phyloP scores from a whole-genome alignment of 2,888 invertebrate species.

The Gisinianus flammeolus region DNA sequence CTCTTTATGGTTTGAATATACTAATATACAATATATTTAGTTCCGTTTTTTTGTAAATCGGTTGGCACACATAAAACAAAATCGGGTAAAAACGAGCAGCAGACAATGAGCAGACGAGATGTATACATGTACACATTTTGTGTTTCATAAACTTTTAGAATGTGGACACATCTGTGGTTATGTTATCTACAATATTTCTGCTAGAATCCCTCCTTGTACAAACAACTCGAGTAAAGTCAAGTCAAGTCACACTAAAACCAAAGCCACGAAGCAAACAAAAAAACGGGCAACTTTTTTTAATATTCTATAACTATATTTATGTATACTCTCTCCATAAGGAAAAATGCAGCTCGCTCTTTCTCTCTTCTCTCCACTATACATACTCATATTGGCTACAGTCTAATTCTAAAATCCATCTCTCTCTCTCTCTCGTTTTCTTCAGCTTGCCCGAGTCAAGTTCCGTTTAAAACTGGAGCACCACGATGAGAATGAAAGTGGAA shows the following conservation, averaged over 20 bases:
- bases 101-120: no score
- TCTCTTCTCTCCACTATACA: background rate
- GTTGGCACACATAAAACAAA: no score
- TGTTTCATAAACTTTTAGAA: background rate
- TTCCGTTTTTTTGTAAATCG: no score
- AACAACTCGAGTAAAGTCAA: background rate
- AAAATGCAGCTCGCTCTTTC: background rate
- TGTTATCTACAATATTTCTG: no score
- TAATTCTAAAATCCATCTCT: no score
- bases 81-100: no score
- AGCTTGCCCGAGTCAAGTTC: no score
- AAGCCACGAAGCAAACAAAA: background rate
- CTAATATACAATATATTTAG: no score
- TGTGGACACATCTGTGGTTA: no score
- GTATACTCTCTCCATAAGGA: background rate
- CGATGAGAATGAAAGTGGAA: background rate
- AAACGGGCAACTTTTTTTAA: background rate
- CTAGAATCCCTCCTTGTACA: no score
- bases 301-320: background rate
- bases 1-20: no score
- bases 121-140: background rate
- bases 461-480: background rate
- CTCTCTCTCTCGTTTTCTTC: background rate
- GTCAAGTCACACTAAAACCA: background rate
- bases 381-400: background rate